Percentiles rank a stretch among this genome's conserved stretches.
These are phyloP conservation scores for Sander lucioperca DNA, from an alignment of 2,113 vertebrate species.

Conservation along the genomic window DNA sequence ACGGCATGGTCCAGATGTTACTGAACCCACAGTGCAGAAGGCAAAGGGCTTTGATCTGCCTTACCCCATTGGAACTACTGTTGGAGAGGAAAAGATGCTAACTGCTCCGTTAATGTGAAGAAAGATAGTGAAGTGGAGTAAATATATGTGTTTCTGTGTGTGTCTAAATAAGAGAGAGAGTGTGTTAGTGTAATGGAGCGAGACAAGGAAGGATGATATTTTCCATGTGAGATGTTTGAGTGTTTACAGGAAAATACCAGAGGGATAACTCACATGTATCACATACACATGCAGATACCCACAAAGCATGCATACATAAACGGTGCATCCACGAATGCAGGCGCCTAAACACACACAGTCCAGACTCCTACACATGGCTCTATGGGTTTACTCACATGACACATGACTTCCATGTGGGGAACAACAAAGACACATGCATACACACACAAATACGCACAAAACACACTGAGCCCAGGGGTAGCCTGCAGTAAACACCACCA, in stretches of 20 bases:
- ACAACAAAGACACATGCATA: slow-evolving; percentile 44
- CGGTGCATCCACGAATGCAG: slow-evolving; percentile 2
- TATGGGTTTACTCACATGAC: slow-evolving; percentile 52
- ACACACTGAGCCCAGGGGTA: slow-evolving; percentile 34
- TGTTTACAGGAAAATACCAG: slow-evolving; percentile 54
- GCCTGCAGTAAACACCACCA: slow-evolving; percentile 60
- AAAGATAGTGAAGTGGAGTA: neutral
- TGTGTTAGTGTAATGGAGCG: neutral
- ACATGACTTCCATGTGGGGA: slow-evolving; percentile 56
- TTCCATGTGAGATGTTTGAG: slow-evolving; percentile 35
- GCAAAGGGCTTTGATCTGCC: slow-evolving; percentile 73
- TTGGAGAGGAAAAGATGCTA: slow-evolving; percentile 6
- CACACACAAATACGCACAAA: slow-evolving; percentile 23
- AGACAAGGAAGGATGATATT: slow-evolving; percentile 33
- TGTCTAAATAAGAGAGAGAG: slow-evolving; percentile 1
- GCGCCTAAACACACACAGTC: slow-evolving; percentile 31
- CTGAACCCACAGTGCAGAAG: slow-evolving; percentile 62
- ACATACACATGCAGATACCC: neutral
- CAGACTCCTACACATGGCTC: slow-evolving; percentile 53
- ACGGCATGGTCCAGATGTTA: slow-evolving; percentile 70
- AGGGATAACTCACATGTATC: slow-evolving; percentile 33
- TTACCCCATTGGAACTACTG: slow-evolving; percentile 42
- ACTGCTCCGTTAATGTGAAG: neutral
- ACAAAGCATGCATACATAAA: neutral
- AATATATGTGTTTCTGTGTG: neutral